Base-by-base conservation (phyloP, 2,888 invertebrate genomes). In the Hipparchia semele region DNA sequence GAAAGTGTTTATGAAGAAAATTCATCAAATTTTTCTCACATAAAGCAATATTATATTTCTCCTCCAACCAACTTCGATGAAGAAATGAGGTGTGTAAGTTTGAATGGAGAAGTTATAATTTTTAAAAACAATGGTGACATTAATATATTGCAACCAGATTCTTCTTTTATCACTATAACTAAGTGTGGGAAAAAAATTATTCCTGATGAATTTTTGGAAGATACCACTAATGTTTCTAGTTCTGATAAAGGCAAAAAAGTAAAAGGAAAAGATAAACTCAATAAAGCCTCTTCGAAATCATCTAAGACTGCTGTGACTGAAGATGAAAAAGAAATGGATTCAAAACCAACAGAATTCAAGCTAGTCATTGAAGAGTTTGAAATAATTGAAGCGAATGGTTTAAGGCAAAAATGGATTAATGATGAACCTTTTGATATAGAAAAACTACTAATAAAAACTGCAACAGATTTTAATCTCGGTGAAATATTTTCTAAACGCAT, bases 401-500 rank as follows among this genome's bases (percentile, higher is more conserved):
- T 86, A 5, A 84, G 86, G 77, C 85, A 90, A 80, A 86, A 82
- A 73, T 91, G 90, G 86, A 75, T 84, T 45, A 77, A 86, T 46
- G 83, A 88, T 72, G 77, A 75, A 56, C 76, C 83, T 39, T 77
- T 77, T 75, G 77, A 83, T 64, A 81, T 87, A 68, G 90, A 92
- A 80, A 89, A 87, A 73, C 75, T 92, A 45, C 80, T 92, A 2
- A 85, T 89, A 67, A 86, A 88, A 72, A 91, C 90, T 12, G 91
- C 91, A n/a, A 90, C 90, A 12, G 92, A 94, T 81, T 91, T 84
- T 81, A 87, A 86, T 74, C 76, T 88, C 64, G 90, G 89, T 10
- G 93, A 94, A 83, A 80, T 92, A 75, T 92, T 89, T 83, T 88
- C 91, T 6, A 89, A 87, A 53, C 86, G 93, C 33, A 89, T 89